A percentile compares a stretch with the other conserved stretches of the same genome.
These are phyloP conservation scores for Centropyge bicolor DNA, from an alignment of 2,797 vertebrate genomes.

Conservation along the genomic window DNA sequence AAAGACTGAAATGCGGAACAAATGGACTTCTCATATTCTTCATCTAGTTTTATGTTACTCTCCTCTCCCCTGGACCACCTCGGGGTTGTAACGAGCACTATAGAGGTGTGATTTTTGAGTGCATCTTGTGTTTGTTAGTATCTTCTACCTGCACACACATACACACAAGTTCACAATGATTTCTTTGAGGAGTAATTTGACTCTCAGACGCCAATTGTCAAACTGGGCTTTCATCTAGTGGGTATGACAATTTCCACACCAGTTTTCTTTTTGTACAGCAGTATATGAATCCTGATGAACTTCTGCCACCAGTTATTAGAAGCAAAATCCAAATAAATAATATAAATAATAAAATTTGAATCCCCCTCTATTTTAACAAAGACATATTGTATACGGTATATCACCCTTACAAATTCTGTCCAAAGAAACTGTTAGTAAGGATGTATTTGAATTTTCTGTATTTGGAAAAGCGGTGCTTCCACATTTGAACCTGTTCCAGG, in stretches of 20 bases:
- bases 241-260: neutral
- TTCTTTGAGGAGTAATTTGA: neutral
- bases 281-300: neutral
- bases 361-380: neutral
- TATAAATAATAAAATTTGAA: neutral
- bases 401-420: neutral
- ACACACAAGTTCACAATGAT: too few relatives aligned
- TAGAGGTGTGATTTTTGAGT: too few relatives aligned
- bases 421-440: neutral
- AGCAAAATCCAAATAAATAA: neutral
- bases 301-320: neutral
- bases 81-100: too few relatives aligned
- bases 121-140: neutral
- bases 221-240: neutral
- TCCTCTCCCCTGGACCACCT: neutral
- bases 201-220: neutral
- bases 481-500: constrained; percentile 36
- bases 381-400: neutral
- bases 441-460: neutral
- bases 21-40: neutral
- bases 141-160: neutral
- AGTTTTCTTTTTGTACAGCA: neutral
- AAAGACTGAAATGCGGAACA: neutral
- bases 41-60: neutral
- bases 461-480: constrained; percentile 8